phyloP scores from a whole-genome alignment of 2,888 invertebrate species.

The Leucophenga maculata region DNA sequence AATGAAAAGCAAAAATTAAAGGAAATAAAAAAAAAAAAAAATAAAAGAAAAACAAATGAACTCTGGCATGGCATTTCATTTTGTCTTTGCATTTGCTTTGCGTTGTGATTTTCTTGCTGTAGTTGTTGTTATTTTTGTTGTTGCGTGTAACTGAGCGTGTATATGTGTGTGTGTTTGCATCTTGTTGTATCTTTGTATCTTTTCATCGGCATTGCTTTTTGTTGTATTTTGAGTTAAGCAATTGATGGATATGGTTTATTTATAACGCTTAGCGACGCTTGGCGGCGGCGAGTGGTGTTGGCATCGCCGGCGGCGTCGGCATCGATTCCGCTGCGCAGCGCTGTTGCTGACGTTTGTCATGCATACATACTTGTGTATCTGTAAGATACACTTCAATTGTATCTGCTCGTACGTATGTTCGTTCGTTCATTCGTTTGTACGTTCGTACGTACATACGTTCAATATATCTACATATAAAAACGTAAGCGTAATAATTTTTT shows the following conservation, averaged over 20 bases:
- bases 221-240: conserved; percentile 64
- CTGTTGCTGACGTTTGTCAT: conserved; percentile 2
- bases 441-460: conserved; percentile 48
- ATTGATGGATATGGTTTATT: conserved; percentile 71
- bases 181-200: conserved; percentile 62
- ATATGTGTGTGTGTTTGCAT: conserved; percentile 39
- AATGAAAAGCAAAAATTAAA: neutral
- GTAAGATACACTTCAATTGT: conserved; percentile 56
- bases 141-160: conserved; percentile 55
- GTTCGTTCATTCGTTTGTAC: conserved; percentile 33
- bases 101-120: conserved; percentile 42
- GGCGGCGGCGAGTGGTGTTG: conserved; percentile 10
- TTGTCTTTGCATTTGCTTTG: conserved; percentile 51
- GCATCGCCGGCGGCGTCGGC: conserved; percentile 9
- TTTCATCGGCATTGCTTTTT: conserved; percentile 54
- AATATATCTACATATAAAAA: conserved; percentile 39
- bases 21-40: neutral
- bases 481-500: conserved; percentile 71
- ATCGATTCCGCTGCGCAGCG: neutral
- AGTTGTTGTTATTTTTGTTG: conserved; percentile 41
- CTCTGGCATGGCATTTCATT: conserved; percentile 51
- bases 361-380: conserved; percentile 43
- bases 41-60: neutral
- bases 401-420: conserved; percentile 27
- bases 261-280: conserved; percentile 66